These are phyloP conservation scores for Trachymyrmex cornetzi DNA, from an alignment of 1,140 invertebrate genomes.

Conservation along the genomic window DNA sequence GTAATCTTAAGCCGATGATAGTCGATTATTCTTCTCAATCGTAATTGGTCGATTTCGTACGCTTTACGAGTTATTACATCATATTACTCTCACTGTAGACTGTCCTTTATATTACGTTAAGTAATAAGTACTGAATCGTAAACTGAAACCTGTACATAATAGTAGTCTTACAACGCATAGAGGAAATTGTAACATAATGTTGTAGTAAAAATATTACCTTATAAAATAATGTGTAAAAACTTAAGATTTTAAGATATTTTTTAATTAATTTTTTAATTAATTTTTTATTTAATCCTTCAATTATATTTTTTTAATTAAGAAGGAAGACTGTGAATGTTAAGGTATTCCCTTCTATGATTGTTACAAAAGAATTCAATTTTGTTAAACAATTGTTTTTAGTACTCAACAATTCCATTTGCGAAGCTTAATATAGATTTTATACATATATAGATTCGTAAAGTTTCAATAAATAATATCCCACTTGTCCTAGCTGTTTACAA, in stretches of 20 bases:
- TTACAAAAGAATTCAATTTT: background rate
- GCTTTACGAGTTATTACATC: too few species aligned
- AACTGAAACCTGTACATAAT: too few species aligned
- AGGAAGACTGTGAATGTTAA: background rate
- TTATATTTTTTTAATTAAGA: slow-evolving; percentile 14
- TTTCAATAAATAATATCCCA: slow-evolving; percentile 5
- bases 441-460: background rate
- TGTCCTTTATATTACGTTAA: too few species aligned
- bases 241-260: background rate
- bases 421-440: background rate
- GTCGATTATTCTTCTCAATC: too few species aligned
- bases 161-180: too few species aligned
- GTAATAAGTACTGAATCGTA: too few species aligned
- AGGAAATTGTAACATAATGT: too few species aligned
- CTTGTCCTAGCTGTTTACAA: background rate
- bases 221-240: background rate
- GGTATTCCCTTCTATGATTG: background rate
- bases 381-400: background rate
- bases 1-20: too few species aligned
- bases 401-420: background rate
- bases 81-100: too few species aligned
- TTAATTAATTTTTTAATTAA: background rate
- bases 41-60: too few species aligned
- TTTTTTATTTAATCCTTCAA: background rate
- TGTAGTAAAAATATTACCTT: background rate